Percentiles rank a stretch among this genome's conserved stretches.
Conservation (phyloP, 2,888 invertebrate genomes). For the Zaprionus lineosus region DNA sequence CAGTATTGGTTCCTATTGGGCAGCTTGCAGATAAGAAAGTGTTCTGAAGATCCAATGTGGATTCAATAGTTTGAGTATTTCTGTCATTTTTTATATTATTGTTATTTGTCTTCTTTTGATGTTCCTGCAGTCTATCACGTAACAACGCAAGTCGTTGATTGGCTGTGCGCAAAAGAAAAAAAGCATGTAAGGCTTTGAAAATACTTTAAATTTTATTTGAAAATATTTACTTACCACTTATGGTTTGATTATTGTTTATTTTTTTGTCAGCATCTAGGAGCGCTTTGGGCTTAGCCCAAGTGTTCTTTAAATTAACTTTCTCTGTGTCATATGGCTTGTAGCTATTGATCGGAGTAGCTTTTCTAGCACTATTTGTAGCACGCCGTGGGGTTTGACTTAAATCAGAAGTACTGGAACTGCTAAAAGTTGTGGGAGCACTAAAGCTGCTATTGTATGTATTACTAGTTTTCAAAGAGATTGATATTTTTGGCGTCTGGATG, state of each 20-base stretch:
- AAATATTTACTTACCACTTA: constrained; percentile 31
- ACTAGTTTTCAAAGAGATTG: too few species aligned
- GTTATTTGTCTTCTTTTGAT: constrained; percentile 9
- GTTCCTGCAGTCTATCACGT: constrained; percentile 22
- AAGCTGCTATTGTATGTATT: too few species aligned
- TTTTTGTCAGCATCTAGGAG: constrained; percentile 42
- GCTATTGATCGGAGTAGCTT: not conserved
- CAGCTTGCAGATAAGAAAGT: too few species aligned
- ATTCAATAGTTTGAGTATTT: too few species aligned
- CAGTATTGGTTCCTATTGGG: too few species aligned
- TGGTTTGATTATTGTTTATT: not conserved
- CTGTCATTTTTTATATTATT: not conserved
- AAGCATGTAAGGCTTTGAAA: not conserved
- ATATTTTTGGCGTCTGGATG: too few species aligned
- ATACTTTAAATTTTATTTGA: not conserved
- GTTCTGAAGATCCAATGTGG: too few species aligned
- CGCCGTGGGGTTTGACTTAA: too few species aligned
- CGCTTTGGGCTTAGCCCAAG: constrained; percentile 53
- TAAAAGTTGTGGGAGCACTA: too few species aligned
- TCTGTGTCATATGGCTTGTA: not conserved
- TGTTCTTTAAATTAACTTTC: not conserved
- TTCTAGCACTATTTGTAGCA: not conserved
- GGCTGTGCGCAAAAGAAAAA: constrained; percentile 18
- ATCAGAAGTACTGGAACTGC: too few species aligned
- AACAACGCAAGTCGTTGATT: constrained; percentile 43